Evolutionary conservation across 2,888 invertebrate species (phyloP), one percentile per base, ranked within the genome.

Genomic region (Poecilus cupreus): DNA sequence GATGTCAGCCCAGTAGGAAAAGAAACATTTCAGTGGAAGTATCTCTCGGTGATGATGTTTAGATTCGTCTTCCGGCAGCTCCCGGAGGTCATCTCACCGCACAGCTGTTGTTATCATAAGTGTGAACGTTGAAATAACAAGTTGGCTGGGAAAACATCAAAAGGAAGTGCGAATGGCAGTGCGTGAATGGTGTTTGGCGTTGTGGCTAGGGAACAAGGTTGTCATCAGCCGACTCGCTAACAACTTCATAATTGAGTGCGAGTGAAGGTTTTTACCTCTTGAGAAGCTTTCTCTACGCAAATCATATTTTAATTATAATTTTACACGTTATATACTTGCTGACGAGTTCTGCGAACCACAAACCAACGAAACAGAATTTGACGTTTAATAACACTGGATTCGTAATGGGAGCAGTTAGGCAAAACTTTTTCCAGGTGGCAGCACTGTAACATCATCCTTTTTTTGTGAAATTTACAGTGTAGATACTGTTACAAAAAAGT

Each of bases 91-190:
- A 60, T 24, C 60, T 24, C 26, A 24, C 32, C 32, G 43, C 39
- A 11, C 78, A 78, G 78, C 78, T 78, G 78, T 78, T 78, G 78
- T 78, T 78, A 78, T 78, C 60, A 78, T 78, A 78, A 78, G 68
- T 78, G 78, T 75, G 75, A 75, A 20, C 49, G 51, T 26, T 68
- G 78, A 78, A 78, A 78, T 78, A 78, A 78, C 78, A 78, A 78
- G 64, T 78, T 78, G 60, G 18, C 43, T 78, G 46, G 64, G 78
- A 78, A 78, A 78, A 78, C 78, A 78, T 78, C 68, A 43, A 46
- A 54, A 75, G 75, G 75, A 75, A 75, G 75, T 75, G 75, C 13
- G 49, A 78, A 18, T 54, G 54, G 11, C 60, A 60, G 26, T 26
- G 26, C 32, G 32, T 32, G 26, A n/a, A n/a, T 26, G 26, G 32